These are phyloP conservation scores for Drosophila peninsularis DNA, from an alignment of 2,888 invertebrate genomes.

Conservation along the genomic window DNA sequence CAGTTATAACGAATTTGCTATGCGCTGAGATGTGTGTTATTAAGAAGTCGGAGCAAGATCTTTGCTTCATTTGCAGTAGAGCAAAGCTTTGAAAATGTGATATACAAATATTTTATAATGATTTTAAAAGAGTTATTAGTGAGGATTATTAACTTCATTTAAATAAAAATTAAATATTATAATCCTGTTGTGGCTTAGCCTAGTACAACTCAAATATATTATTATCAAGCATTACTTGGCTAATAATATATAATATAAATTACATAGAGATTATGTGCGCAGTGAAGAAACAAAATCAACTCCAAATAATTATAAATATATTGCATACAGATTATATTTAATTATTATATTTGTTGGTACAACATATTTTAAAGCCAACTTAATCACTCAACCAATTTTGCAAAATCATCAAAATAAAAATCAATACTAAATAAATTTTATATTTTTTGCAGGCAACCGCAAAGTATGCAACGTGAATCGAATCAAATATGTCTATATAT, in stretches of 20 bases:
- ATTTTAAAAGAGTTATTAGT: neutral
- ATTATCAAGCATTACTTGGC: neutral
- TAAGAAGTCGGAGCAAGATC: neutral
- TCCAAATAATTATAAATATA: too few species aligned
- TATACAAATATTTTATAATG: neutral
- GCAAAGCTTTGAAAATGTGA: neutral
- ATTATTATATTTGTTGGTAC: too few species aligned
- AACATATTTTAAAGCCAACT: neutral
- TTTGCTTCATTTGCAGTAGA: neutral
- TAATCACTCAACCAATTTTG: neutral
- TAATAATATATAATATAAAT: neutral
- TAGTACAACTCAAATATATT: neutral
- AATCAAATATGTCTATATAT: constrained; percentile 1
- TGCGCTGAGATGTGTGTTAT: neutral
- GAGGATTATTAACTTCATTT: neutral
- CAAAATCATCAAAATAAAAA: constrained; percentile 32
- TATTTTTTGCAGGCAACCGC: constrained; percentile 45
- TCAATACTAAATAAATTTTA: neutral
- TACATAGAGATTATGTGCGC: neutral
- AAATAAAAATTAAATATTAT: neutral
- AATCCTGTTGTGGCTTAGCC: neutral
- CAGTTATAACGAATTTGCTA: constrained; percentile 11
- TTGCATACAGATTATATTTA: neutral
- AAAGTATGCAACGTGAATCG: constrained; percentile 64
- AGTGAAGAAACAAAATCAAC: neutral